Conservation (phyloP, 2,888 invertebrate species). For the Macrostomum cliftonense region DNA sequence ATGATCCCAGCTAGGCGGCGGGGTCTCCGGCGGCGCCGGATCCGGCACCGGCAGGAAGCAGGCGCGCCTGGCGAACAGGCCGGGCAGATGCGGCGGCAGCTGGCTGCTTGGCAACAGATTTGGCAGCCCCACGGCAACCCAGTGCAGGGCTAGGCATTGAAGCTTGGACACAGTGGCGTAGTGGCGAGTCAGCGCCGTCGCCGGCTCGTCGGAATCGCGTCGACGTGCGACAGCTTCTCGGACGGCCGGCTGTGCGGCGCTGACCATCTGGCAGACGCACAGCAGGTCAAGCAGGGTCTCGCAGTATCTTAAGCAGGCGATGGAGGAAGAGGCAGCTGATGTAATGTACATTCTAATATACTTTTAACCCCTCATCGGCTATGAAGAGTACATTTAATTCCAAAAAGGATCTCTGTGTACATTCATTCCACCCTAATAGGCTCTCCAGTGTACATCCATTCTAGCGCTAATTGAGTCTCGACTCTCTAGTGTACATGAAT, state of each 20-base stretch:
- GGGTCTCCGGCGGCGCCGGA: slow-evolving; percentile 43
- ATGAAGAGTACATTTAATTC: too few species aligned
- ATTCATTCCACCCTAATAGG: too few species aligned
- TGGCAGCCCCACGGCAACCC: not conserved
- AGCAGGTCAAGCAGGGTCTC: not conserved
- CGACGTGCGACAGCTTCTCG: slow-evolving; percentile 25
- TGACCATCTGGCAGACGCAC: not conserved
- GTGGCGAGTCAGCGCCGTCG: not conserved
- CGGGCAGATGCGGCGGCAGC: slow-evolving; percentile 61
- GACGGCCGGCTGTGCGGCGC: not conserved
- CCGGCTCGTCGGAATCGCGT: too few species aligned
- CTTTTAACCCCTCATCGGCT: too few species aligned
- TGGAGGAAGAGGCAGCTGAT: too few species aligned
- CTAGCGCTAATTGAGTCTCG: too few species aligned
- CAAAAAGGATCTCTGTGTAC: too few species aligned
- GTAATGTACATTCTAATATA: too few species aligned
- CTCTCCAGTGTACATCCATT: too few species aligned
- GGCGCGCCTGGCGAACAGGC: slow-evolving; percentile 64
- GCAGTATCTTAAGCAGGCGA: too few species aligned
- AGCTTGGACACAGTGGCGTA: not conserved
- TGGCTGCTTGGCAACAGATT: not conserved
- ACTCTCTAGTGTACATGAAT: too few species aligned
- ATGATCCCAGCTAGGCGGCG: not conserved
- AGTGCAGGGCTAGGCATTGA: not conserved
- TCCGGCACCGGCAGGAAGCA: slow-evolving; percentile 41